These are phyloP conservation scores for Acanthisitta chloris DNA, from an alignment of 2,113 vertebrate species.

Conservation along the genomic window DNA sequence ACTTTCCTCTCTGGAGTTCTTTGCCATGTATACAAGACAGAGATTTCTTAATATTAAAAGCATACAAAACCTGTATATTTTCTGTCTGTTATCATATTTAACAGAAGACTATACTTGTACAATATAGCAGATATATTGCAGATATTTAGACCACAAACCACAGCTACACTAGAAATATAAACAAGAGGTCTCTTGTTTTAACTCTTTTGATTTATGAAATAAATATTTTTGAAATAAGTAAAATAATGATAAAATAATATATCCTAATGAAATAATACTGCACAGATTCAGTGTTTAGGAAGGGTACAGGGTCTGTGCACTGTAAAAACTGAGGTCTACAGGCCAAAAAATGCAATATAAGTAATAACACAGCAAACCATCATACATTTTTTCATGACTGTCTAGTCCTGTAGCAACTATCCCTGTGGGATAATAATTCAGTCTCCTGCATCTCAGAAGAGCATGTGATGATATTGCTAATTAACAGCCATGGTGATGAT, in stretches of 20 bases:
- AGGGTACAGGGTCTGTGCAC: background rate
- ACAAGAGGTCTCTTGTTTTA: no score
- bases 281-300: background rate
- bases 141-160: background rate
- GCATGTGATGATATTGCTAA: background rate
- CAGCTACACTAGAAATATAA: background rate
- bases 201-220: no score
- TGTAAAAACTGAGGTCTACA: background rate
- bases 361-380: background rate
- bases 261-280: background rate
- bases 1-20: background rate
- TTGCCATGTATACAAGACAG: background rate
- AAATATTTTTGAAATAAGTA: background rate
- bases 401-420: background rate
- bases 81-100: background rate
- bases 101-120: background rate
- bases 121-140: background rate
- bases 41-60: background rate
- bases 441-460: background rate
- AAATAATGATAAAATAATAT: background rate
- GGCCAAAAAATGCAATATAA: background rate
- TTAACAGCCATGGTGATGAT: background rate
- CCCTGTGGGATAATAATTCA: background rate
- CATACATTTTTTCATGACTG: background rate
- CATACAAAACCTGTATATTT: background rate